Percentiles rank a stretch among this genome's conserved stretches.
phyloP scores from a whole-genome alignment of 2,797 vertebrate species.

The Acipenser oxyrinchus region DNA sequence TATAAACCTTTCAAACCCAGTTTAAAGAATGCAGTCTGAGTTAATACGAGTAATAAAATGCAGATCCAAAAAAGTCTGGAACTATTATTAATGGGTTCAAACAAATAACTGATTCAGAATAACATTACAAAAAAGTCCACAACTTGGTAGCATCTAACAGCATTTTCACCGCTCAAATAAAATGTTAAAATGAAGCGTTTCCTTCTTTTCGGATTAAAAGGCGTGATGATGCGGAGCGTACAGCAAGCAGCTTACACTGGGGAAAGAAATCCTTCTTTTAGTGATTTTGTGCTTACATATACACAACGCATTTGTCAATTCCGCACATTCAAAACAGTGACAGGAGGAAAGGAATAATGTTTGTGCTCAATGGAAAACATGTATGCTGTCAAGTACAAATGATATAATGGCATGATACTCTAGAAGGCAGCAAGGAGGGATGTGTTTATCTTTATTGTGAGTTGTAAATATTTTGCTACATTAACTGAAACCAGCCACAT shows the following conservation, averaged over 20 bases:
- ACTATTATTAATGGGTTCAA: constrained; percentile 29
- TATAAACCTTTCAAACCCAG: constrained; percentile 41
- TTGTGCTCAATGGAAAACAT: not conserved
- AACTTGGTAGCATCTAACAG: not conserved
- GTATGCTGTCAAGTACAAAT: constrained; percentile 6
- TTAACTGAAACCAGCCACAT: not conserved
- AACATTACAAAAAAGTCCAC: constrained; percentile 25
- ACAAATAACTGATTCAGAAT: constrained; percentile 36
- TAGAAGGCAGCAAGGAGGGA: constrained; percentile 8
- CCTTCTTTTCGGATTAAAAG: constrained; percentile 2
- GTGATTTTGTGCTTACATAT: constrained; percentile 8
- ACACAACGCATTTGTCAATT: constrained; percentile 1
- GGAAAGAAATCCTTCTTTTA: not conserved
- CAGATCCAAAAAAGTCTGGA: constrained; percentile 39
- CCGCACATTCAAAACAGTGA: not conserved
- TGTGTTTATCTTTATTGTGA: constrained; percentile 4
- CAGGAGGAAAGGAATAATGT: not conserved
- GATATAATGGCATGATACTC: constrained; percentile 5
- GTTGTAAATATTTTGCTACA: not conserved
- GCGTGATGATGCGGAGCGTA: constrained; percentile 6
- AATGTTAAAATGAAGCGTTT: constrained; percentile 10
- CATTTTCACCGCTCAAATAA: constrained; percentile 24
- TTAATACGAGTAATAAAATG: constrained; percentile 46
- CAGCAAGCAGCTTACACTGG: not conserved
- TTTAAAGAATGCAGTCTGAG: constrained; percentile 34